A percentile compares a stretch with the other conserved stretches of the same genome.
phyloP scores from a whole-genome alignment of 2,888 invertebrate species.

The Lasioglossum oenotherae region DNA sequence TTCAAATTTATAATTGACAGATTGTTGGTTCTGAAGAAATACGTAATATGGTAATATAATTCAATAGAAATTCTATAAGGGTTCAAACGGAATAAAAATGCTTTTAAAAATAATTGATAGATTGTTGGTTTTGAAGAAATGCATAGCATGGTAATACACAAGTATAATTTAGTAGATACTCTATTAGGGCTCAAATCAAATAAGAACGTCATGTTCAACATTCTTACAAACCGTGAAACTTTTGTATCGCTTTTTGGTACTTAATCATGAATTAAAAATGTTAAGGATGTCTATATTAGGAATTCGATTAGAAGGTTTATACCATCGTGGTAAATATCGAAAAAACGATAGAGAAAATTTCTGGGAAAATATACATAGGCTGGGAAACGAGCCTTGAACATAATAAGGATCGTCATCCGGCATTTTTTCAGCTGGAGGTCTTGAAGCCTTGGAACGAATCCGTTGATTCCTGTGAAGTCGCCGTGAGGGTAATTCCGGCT shows the following conservation, averaged over 20 bases:
- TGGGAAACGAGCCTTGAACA: not conserved
- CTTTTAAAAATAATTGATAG: too few relatives aligned
- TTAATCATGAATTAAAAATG: not conserved
- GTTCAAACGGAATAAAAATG: too few relatives aligned
- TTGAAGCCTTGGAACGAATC: conserved; percentile 13
- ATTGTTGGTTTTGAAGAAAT: too few relatives aligned
- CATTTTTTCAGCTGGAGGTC: not conserved
- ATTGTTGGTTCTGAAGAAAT: too few relatives aligned
- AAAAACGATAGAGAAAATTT: not conserved
- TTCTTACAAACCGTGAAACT: not conserved
- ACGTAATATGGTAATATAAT: too few relatives aligned
- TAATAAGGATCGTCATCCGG: not conserved
- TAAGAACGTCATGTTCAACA: not conserved
- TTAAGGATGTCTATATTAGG: not conserved
- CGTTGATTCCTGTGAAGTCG: not conserved
- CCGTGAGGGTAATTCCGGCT: conserved; percentile 14
- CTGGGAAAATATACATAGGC: not conserved
- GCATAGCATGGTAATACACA: too few relatives aligned
- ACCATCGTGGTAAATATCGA: not conserved
- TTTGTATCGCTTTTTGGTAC: not conserved
- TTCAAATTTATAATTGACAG: too few relatives aligned
- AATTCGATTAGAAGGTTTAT: not conserved
- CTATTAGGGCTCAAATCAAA: not conserved
- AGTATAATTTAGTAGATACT: too few relatives aligned
- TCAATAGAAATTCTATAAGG: too few relatives aligned